Conservation (phyloP, 2,797 vertebrate species). For the Otolemur crassicaudatus region DNA sequence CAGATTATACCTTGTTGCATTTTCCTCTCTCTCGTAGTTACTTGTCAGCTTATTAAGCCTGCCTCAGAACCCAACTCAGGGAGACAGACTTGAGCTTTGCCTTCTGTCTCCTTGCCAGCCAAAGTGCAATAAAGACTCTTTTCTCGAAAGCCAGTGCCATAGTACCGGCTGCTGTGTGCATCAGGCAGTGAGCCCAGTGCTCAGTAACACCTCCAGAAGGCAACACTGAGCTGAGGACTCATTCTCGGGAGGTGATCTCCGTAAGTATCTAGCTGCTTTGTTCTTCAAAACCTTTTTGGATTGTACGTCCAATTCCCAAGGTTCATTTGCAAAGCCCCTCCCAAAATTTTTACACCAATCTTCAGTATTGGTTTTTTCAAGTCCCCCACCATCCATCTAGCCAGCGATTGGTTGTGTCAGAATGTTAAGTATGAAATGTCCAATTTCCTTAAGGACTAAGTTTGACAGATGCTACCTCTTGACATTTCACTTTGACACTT, state of each 20-base stretch:
- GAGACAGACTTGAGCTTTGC: not conserved
- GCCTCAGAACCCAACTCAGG: not conserved
- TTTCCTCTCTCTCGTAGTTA: not conserved
- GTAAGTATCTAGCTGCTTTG: not conserved
- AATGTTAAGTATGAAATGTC: too few species aligned
- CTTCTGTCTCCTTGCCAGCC: not conserved
- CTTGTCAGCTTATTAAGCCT: not conserved
- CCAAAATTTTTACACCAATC: not conserved
- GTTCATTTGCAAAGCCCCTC: conserved; percentile 15
- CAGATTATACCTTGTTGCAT: not conserved
- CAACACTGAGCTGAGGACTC: not conserved
- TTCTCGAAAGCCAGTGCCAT: not conserved
- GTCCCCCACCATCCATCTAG: not conserved
- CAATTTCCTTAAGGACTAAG: too few species aligned
- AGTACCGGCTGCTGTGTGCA: not conserved
- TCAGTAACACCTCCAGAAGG: too few species aligned
- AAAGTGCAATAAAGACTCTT: not conserved
- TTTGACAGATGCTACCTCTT: too few species aligned
- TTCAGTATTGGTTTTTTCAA: not conserved
- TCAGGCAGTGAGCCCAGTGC: not conserved
- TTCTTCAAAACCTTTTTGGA: not conserved
- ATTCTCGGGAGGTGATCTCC: not conserved
- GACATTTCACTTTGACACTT: too few species aligned
- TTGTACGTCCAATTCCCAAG: not conserved
- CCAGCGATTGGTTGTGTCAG: not conserved